phyloP scores from a whole-genome alignment of 2,888 invertebrate species.

The Lumbricus terrestris region DNA sequence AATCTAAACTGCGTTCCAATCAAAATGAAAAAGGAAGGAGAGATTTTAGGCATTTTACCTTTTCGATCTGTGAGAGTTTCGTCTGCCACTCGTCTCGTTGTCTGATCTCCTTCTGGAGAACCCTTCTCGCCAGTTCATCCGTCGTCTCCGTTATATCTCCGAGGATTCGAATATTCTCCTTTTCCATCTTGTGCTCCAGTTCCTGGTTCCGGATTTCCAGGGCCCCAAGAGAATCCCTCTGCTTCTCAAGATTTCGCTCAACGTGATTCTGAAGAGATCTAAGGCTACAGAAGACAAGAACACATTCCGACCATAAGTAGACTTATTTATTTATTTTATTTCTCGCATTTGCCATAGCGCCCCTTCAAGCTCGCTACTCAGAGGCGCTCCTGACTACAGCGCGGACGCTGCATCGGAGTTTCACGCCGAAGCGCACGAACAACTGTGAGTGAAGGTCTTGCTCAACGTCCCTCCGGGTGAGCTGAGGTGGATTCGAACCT shows the following conservation, averaged over 20 bases:
- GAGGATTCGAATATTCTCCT: background rate
- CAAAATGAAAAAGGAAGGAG: background rate
- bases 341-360: no score
- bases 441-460: no score
- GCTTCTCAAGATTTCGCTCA: background rate
- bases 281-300: background rate
- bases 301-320: background rate
- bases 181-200: background rate
- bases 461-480: no score
- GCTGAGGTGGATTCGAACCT: no score
- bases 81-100: background rate
- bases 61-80: background rate
- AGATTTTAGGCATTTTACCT: no score
- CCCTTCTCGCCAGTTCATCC: background rate
- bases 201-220: background rate
- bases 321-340: no score
- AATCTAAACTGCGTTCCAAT: background rate
- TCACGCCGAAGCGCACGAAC: no score
- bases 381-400: no score
- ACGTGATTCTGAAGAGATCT: background rate
- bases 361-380: no score
- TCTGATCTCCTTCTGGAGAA: background rate
- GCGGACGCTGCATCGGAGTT: no score
- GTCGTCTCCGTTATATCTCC: background rate
- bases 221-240: background rate